A percentile compares a stretch with the other conserved stretches of the same genome.
Conservation (phyloP, 2,888 invertebrate genomes). For the Galeruca laticollis region DNA sequence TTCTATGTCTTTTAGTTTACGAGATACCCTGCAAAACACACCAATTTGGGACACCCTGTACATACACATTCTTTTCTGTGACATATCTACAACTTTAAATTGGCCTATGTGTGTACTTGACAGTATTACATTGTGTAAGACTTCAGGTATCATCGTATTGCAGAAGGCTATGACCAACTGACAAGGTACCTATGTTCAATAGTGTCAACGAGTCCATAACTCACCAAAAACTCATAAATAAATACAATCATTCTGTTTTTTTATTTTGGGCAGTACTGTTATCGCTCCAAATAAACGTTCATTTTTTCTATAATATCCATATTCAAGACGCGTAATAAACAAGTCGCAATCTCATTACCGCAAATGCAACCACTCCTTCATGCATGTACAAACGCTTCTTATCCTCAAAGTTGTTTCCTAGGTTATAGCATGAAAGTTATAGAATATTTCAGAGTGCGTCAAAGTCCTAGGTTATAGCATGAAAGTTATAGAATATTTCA, state of each 20-base stretch:
- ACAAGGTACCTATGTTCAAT: neutral
- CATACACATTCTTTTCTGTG: neutral
- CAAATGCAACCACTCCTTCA: conserved; percentile 5
- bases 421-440: conserved; percentile 44
- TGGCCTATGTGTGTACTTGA: conserved; percentile 18
- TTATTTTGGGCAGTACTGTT: conserved; percentile 16
- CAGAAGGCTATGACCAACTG: conserved; percentile 13
- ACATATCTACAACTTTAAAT: conserved; percentile 7
- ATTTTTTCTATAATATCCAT: neutral
- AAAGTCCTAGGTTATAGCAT: conserved; percentile 39
- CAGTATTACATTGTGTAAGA: conserved; percentile 7
- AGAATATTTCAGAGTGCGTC: conserved; percentile 56
- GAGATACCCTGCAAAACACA: no score
- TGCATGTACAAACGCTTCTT: neutral
- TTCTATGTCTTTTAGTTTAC: no score
- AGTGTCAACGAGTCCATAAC: conserved; percentile 12
- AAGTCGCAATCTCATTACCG: conserved; percentile 11
- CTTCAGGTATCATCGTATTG: conserved; percentile 20
- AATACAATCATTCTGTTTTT: conserved; percentile 20
- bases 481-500: conserved; percentile 55
- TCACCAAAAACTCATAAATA: conserved; percentile 10
- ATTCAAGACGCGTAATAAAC: conserved; percentile 19
- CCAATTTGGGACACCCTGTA: no score
- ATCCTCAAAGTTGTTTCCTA: neutral
- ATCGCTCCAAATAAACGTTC: conserved; percentile 17